Conservation (phyloP, 35 echinoderm and acorn worm species). For the Strongylocentrotus purpuratus region DNA sequence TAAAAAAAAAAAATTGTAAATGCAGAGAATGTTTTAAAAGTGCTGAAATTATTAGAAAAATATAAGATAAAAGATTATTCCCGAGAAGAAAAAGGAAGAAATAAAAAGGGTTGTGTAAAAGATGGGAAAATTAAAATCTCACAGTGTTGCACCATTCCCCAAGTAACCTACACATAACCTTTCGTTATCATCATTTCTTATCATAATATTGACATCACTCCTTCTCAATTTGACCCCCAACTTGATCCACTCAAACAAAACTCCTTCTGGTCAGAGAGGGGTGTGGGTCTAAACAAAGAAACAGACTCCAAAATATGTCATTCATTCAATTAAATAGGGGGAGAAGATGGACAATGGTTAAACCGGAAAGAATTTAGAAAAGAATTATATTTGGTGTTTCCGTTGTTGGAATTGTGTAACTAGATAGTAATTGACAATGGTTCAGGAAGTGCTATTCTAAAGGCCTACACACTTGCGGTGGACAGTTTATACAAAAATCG, state of each 20-base stretch:
- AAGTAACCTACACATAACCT: not conserved
- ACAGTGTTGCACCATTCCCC: not conserved
- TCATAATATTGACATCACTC: conserved; percentile 4
- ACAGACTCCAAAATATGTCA: not conserved
- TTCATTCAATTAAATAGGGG: not conserved
- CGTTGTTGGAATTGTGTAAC: not conserved
- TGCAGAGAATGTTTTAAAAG: too few relatives aligned
- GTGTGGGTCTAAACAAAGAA: not conserved
- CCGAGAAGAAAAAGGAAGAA: not conserved
- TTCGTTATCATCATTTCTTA: not conserved
- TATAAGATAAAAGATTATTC: not conserved
- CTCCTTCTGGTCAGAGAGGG: not conserved
- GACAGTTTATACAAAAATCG: not conserved
- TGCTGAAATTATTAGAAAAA: too few relatives aligned
- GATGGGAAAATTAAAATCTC: not conserved
- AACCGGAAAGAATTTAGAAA: not conserved
- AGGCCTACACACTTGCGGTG: not conserved
- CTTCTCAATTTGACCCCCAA: not conserved
- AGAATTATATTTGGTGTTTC: not conserved
- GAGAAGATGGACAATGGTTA: not conserved
- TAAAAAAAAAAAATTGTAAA: too few relatives aligned
- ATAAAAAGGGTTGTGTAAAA: not conserved
- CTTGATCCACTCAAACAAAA: not conserved
- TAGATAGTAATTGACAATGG: not conserved
- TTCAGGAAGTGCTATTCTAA: not conserved